A percentile compares a stretch with the other conserved stretches of the same genome.
phyloP scores from a whole-genome alignment of 2,888 invertebrate genomes.

The Eutolmus rufibarbis region DNA sequence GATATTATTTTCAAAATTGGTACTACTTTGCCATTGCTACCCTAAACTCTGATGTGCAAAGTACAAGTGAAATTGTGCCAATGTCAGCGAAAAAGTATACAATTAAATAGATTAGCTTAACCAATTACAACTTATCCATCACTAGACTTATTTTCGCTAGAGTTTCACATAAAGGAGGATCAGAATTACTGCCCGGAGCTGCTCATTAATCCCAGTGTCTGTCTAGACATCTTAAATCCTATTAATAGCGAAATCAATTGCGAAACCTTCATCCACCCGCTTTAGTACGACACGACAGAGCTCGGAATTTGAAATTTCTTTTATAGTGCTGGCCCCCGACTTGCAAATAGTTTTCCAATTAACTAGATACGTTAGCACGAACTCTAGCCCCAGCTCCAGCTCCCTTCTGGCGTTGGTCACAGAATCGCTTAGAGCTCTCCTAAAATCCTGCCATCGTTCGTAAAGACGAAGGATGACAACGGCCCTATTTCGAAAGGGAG shows the following conservation, averaged over 20 bases:
- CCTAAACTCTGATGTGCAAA: too few relatives aligned
- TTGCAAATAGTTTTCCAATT: constrained; percentile 8
- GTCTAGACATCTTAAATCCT: neutral
- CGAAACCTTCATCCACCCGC: neutral
- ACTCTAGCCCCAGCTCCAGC: neutral
- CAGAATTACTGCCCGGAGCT: neutral
- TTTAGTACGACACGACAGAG: neutral
- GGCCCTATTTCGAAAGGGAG: neutral
- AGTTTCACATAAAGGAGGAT: neutral
- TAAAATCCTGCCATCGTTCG: neutral
- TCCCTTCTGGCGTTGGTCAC: neutral
- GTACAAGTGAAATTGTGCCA: too few relatives aligned
- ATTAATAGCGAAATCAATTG: neutral
- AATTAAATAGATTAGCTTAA: neutral
- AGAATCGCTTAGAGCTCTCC: neutral
- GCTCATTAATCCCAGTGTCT: neutral
- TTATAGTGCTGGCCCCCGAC: neutral
- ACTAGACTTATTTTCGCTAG: neutral
- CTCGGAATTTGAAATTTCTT: neutral
- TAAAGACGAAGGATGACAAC: neutral
- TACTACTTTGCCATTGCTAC: too few relatives aligned
- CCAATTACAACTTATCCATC: neutral
- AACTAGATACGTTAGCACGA: neutral
- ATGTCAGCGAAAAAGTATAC: neutral
- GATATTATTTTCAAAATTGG: too few relatives aligned